A percentile compares a stretch with the other conserved stretches of the same genome.
These are phyloP conservation scores for Drosophila parthenogenetica DNA, from an alignment of 2,888 invertebrate genomes.

Conservation along the genomic window DNA sequence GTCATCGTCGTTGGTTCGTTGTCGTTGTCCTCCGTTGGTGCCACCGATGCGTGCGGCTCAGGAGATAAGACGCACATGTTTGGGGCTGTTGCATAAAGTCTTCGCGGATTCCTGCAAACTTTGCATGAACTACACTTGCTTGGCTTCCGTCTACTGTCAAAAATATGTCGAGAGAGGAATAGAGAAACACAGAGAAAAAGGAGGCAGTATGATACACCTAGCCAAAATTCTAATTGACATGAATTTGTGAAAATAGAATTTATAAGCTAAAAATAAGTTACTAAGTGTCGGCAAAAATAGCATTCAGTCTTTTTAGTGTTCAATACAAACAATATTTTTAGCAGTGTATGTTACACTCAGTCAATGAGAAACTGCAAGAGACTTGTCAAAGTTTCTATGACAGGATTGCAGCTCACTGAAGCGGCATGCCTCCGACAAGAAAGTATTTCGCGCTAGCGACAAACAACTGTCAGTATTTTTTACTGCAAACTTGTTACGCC, in stretches of 20 bases:
- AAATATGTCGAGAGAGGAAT: neutral
- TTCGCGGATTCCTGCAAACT: slow-evolving; percentile 41
- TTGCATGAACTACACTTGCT: slow-evolving; percentile 48
- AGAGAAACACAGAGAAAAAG: neutral
- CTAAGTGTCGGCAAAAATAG: too few species aligned
- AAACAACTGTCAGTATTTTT: slow-evolving; percentile 65
- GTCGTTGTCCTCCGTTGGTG: slow-evolving; percentile 2
- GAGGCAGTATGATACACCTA: neutral
- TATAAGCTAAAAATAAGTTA: too few species aligned
- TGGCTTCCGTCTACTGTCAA: slow-evolving; percentile 20
- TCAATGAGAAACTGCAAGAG: slow-evolving; percentile 35
- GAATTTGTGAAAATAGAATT: too few species aligned
- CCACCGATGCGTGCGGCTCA: slow-evolving; percentile 40
- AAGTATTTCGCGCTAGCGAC: slow-evolving; percentile 49
- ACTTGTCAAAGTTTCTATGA: slow-evolving; percentile 49
- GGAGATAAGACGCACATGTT: slow-evolving; percentile 52
- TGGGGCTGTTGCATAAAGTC: slow-evolving; percentile 12
- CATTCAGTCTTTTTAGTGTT: too few species aligned
- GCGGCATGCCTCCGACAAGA: slow-evolving; percentile 33
- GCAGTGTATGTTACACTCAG: slow-evolving; percentile 2
- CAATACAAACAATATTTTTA: neutral
- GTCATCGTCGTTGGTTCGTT: slow-evolving; percentile 2
- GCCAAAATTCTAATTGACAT: too few species aligned
- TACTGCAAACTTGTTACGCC: slow-evolving; percentile 57
- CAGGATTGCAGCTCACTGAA: slow-evolving; percentile 36